A percentile compares a stretch with the other conserved stretches of the same genome.
Conservation (phyloP, 2,888 invertebrate genomes). For the Agrotis segetum region DNA sequence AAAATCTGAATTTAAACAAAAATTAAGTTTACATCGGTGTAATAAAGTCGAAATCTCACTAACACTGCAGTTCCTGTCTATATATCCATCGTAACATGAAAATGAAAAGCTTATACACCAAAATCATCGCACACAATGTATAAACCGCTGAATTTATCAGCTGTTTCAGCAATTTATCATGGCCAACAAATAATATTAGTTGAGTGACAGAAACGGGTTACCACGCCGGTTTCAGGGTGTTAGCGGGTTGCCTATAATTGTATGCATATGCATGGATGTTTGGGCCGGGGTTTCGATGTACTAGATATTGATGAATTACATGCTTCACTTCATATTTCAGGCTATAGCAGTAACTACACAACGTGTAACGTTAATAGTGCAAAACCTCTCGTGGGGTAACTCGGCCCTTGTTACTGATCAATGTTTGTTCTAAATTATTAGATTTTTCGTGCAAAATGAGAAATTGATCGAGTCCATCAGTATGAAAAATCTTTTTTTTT, state of each 20-base stretch:
- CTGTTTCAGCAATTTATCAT: constrained; percentile 61
- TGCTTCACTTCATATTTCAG: constrained; percentile 22
- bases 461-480: no score
- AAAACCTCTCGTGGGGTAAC: no score
- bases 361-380: no score
- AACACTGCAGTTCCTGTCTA: background rate
- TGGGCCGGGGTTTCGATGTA: constrained; percentile 45
- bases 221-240: constrained; percentile 56
- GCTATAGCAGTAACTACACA: background rate
- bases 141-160: constrained; percentile 48
- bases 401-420: no score
- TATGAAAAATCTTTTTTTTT: no score
- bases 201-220: constrained; percentile 57
- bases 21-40: no score
- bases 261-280: constrained; percentile 62
- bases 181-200: constrained; percentile 57
- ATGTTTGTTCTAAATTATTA: no score
- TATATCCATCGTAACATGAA: constrained; percentile 3
- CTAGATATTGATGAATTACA: constrained; percentile 61
- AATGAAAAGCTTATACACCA: background rate
- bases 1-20: no score
- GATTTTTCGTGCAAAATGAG: no score
- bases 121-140: constrained; percentile 15
- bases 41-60: background rate
- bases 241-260: constrained; percentile 44